These are phyloP conservation scores for Tenthredo notha DNA, from an alignment of 2,888 invertebrate genomes.

Conservation along the genomic window DNA sequence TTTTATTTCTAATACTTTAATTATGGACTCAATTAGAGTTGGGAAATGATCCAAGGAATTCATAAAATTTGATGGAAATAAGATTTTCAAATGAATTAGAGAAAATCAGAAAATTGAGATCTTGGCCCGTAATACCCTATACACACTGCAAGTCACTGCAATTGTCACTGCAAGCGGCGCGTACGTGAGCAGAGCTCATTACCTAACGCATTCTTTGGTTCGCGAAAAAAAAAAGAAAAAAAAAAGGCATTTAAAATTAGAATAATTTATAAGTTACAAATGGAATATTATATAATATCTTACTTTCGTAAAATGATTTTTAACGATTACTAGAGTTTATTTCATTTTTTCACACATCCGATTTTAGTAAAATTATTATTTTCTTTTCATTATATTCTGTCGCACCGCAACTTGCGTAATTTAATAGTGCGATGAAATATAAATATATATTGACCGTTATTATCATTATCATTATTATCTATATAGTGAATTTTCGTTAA, in stretches of 20 bases:
- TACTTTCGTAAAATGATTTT: conserved; percentile 65
- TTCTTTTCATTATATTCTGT: conserved; percentile 8
- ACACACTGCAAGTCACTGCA: conserved; percentile 55
- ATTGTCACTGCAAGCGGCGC: conserved; percentile 56
- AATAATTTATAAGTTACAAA: conserved; percentile 71
- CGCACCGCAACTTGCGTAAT: neutral
- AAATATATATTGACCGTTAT: conserved; percentile 13
- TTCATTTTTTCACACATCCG: conserved; percentile 52
- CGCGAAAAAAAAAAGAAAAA: conserved; percentile 66
- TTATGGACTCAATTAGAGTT: neutral
- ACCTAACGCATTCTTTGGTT: conserved; percentile 60
- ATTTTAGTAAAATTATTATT: conserved; percentile 38
- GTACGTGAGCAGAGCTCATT: conserved; percentile 65
- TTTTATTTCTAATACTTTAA: neutral
- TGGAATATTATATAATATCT: conserved; percentile 62
- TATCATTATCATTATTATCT: neutral
- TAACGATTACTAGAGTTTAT: conserved; percentile 35
- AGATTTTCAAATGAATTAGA: neutral
- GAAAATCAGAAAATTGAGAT: conserved; percentile 20
- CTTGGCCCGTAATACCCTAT: conserved; percentile 49
- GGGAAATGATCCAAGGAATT: neutral
- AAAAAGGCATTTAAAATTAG: conserved; percentile 67
- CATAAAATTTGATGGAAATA: neutral
- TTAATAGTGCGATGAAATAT: conserved; percentile 23
- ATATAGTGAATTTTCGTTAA: conserved; percentile 45